Percentiles rank a stretch among this genome's conserved stretches.
phyloP scores from a whole-genome alignment of 2,797 vertebrate species.

The Melanotaenia pygmaea region DNA sequence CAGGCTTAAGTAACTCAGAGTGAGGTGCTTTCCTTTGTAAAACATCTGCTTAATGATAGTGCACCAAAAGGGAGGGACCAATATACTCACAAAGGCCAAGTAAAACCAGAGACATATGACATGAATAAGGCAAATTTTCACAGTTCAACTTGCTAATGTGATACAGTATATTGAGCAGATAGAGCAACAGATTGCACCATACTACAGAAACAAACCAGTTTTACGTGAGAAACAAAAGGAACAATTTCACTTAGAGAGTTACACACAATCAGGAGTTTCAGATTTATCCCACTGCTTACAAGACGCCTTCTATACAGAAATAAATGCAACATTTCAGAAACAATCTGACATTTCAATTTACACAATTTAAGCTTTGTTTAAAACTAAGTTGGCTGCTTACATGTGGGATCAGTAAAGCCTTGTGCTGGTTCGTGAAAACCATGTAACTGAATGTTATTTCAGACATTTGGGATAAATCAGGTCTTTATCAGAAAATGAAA shows the following conservation, averaged over 20 bases:
- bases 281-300: background rate
- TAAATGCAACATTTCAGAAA: background rate
- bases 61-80: constrained; percentile 47
- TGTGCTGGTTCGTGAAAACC: background rate
- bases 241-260: background rate
- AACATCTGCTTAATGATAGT: constrained; percentile 80
- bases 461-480: background rate
- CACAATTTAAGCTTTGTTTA: background rate
- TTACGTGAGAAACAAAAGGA: background rate
- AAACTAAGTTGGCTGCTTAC: background rate
- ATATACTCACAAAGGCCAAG: constrained; percentile 46
- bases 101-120: constrained; percentile 72
- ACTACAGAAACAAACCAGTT: constrained; percentile 3
- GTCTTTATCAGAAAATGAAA: constrained; percentile 11
- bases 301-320: background rate
- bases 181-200: constrained; percentile 20
- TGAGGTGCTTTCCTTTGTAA: constrained; percentile 61
- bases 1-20: constrained; percentile 52
- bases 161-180: constrained; percentile 22
- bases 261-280: background rate
- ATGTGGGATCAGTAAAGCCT: background rate
- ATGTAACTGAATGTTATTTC: background rate
- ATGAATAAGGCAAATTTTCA: constrained; percentile 59
- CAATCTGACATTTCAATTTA: background rate
- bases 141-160: constrained; percentile 44